Percentiles rank a stretch among this genome's conserved stretches.
Evolutionary conservation across 2,888 invertebrate genomes (phyloP).

Genomic region (Mylabris sibirica): DNA sequence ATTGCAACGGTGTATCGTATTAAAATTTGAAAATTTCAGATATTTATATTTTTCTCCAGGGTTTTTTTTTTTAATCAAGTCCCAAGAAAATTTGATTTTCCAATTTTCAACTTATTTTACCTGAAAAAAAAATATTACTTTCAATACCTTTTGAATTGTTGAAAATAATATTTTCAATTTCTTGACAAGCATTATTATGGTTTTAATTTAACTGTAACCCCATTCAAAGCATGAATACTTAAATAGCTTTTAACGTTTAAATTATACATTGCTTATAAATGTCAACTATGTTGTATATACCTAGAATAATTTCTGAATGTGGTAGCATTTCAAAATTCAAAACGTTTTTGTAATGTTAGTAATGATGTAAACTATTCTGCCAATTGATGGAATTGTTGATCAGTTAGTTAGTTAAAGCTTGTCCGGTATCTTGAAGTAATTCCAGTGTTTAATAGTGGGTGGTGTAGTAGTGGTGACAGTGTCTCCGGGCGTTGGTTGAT

Average conservation of each 20-base stretch:
- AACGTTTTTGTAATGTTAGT: not conserved
- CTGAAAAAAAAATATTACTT: not conserved
- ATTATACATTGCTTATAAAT: not conserved
- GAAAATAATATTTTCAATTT: not conserved
- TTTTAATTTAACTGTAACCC: not conserved
- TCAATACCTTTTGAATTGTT: slow-evolving; percentile 1
- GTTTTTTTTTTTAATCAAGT: not conserved
- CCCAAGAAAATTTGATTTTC: not conserved
- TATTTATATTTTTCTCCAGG: not conserved
- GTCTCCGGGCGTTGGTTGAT: slow-evolving; percentile 10
- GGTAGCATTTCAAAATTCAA: not conserved
- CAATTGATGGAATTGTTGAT: slow-evolving; percentile 8
- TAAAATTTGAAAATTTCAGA: not conserved
- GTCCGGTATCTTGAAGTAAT: slow-evolving; percentile 12
- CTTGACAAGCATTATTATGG: not conserved
- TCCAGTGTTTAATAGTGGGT: slow-evolving; percentile 9
- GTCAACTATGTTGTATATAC: not conserved
- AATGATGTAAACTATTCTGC: slow-evolving; percentile 12
- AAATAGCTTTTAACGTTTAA: not conserved
- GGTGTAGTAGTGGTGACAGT: not conserved
- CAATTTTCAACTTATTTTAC: not conserved
- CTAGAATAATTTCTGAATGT: not conserved
- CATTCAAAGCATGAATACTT: not conserved
- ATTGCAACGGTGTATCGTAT: not conserved
- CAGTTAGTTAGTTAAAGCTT: slow-evolving; percentile 13